These are phyloP conservation scores for Morpho deidamia DNA, from an alignment of 2,888 invertebrate genomes.

Conservation along the genomic window DNA sequence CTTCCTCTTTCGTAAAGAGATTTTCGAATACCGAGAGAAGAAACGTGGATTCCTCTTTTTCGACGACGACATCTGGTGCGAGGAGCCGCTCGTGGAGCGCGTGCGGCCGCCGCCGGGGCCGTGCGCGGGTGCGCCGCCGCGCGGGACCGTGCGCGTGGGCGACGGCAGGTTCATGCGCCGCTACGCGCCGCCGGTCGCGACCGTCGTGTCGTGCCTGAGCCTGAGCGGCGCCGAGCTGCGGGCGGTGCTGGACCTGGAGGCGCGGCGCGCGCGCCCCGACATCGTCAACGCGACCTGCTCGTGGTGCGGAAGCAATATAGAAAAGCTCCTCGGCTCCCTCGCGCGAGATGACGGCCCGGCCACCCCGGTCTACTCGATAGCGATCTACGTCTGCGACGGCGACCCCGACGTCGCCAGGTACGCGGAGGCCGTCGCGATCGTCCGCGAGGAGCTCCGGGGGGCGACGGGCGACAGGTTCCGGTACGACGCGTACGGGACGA, in stretches of 20 bases:
- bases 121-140: not conserved
- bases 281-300: conserved; percentile 17
- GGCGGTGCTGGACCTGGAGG: conserved; percentile 15
- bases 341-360: not conserved
- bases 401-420: conserved; percentile 1
- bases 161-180: conserved; percentile 11
- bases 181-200: conserved; percentile 15
- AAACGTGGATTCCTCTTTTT: conserved; percentile 32
- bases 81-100: conserved; percentile 6
- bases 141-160: conserved; percentile 14
- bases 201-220: not conserved
- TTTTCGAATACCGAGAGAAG: conserved; percentile 1
- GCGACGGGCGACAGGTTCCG: not conserved
- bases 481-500: not conserved
- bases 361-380: not conserved
- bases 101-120: conserved; percentile 15
- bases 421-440: not conserved
- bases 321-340: not conserved
- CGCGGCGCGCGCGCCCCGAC: not conserved
- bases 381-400: conserved; percentile 2
- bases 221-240: conserved; percentile 6
- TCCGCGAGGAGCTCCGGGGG: not conserved
- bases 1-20: conserved; percentile 5
- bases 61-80: conserved; percentile 34
- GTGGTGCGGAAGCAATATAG: conserved; percentile 13